Evolutionary conservation across 2,888 invertebrate genomes (phyloP).

Genomic region (Ectemnius cavifrons): DNA sequence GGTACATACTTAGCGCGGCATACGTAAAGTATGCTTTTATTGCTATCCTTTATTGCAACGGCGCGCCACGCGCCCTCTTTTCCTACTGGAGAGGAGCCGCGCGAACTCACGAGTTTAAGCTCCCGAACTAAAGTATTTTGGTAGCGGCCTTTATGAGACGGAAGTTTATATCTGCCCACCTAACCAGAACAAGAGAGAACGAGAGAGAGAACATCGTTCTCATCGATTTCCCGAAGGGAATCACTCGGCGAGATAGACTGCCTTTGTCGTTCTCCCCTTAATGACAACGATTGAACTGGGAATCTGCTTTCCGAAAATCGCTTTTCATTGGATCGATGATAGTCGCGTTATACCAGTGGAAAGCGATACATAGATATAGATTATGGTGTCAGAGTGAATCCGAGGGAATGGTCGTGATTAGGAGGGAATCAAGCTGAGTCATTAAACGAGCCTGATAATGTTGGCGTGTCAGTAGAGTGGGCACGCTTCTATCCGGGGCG

Average conservation of each 20-base stretch:
- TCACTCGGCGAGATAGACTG: too few species aligned
- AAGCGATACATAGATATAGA: too few species aligned
- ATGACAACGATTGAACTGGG: too few species aligned
- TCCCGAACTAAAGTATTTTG: conserved; percentile 23
- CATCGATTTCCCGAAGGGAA: conserved; percentile 32
- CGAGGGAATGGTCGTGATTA: not conserved
- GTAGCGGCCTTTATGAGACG: conserved; percentile 24
- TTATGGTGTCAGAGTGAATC: not conserved
- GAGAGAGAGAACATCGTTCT: too few species aligned
- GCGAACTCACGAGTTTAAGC: too few species aligned
- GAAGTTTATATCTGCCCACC: conserved; percentile 14
- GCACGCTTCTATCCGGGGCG: not conserved
- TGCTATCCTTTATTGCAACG: conserved; percentile 1
- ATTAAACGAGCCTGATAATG: not conserved
- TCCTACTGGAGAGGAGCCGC: too few species aligned
- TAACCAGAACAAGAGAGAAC: conserved; percentile 14
- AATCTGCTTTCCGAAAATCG: too few species aligned
- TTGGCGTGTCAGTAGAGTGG: conserved; percentile 1
- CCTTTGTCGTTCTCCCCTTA: too few species aligned
- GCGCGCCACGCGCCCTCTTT: not conserved
- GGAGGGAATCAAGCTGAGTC: not conserved
- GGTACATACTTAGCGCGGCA: conserved; percentile 1
- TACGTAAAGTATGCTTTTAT: conserved; percentile 5
- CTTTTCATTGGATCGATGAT: too few species aligned
- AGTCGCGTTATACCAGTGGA: too few species aligned